Base-by-base conservation (phyloP, 2,113 vertebrate genomes). In the Podarcis muralis region DNA sequence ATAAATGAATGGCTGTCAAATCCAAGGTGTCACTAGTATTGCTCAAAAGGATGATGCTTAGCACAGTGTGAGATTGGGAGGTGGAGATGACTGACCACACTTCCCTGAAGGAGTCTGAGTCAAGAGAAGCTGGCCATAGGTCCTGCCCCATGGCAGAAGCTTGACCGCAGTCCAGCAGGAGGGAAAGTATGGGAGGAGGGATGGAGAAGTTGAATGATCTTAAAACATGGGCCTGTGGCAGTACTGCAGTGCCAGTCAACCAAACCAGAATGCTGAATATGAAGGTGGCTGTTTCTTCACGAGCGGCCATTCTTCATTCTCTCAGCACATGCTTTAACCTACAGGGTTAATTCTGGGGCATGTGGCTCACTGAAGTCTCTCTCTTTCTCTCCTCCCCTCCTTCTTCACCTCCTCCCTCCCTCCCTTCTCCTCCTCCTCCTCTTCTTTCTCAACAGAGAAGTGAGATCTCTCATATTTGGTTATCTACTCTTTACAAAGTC, bases 251-350 rank as follows among this genome's bases (percentile, higher is more conserved):
- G 87, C 16, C 6, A 30, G 74, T 2, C 48, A 9, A n/a, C 1
- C 37, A 87, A 9, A 16, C 13, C n/a, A 11, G 66, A 85, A 1
- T 7, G 32, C 82, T 83, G 69, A 53, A 27, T 80, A 76, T 74
- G 62, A 90, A 74, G 0, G 2, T 62, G 12, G 43, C 79, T 88
- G 8, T 84, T 43, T 23, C 87, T 86, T 5, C 59, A 0, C 1
- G 86, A 89, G 81, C 88, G 92, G 90, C 91, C 91, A 90, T 72
- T 94, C 90, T 43, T 87, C 89, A 91, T 92, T 65, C 77, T 92
- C 91, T 89, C 88, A 59, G 77, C 85, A 91, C 32, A 86, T 66
- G 23, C 23, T 80, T 57, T 81, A 57, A 79, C 40, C 23, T 90
- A 66, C 77, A 91, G 82, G 88, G 87, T 77, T 30, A 0, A 90